Evolutionary conservation across 92 coral and sea anemone genomes (phyloP).

Genomic region (Epizoanthus stellaris): DNA sequence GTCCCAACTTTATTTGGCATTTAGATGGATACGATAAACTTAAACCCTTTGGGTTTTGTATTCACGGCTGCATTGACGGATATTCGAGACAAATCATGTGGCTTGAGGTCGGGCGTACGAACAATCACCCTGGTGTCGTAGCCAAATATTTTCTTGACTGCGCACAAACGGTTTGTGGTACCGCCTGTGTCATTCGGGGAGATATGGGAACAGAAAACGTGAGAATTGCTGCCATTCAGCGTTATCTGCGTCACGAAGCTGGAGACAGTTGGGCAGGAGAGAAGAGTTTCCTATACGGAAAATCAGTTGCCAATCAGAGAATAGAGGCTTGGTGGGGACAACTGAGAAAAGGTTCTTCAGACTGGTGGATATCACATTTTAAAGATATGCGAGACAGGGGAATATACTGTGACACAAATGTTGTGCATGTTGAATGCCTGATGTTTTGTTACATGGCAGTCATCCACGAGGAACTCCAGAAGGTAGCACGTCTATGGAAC

Average conservation of each 20-base stretch:
- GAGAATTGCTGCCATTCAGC: constrained; percentile 63
- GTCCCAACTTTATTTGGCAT: constrained; percentile 75
- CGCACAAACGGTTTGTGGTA: constrained; percentile 52
- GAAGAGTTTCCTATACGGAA: constrained; percentile 58
- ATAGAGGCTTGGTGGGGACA: constrained; percentile 75
- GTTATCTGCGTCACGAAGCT: constrained; percentile 58
- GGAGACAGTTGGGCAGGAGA: constrained; percentile 58
- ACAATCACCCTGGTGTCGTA: constrained; percentile 50
- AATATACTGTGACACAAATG: constrained; percentile 60
- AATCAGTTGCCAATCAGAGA: constrained; percentile 70
- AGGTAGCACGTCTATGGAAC: constrained; percentile 56
- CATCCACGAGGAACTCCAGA: constrained; percentile 58
- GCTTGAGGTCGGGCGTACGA: constrained; percentile 53
- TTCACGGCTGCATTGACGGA: constrained; percentile 60
- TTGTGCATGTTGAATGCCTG: constrained; percentile 64
- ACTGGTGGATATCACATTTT: constrained; percentile 70
- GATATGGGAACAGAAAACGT: constrained; percentile 61
- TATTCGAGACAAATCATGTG: constrained; percentile 63
- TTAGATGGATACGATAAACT: constrained; percentile 71
- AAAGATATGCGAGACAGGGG: constrained; percentile 63
- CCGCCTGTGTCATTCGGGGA: constrained; percentile 64
- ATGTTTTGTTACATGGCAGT: constrained; percentile 58
- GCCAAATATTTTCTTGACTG: constrained; percentile 55
- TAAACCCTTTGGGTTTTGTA: constrained; percentile 72
- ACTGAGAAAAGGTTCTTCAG: constrained; percentile 60